Evolutionary conservation across 2,888 invertebrate species (phyloP).

Genomic region (Coecobrya sp.): DNA sequence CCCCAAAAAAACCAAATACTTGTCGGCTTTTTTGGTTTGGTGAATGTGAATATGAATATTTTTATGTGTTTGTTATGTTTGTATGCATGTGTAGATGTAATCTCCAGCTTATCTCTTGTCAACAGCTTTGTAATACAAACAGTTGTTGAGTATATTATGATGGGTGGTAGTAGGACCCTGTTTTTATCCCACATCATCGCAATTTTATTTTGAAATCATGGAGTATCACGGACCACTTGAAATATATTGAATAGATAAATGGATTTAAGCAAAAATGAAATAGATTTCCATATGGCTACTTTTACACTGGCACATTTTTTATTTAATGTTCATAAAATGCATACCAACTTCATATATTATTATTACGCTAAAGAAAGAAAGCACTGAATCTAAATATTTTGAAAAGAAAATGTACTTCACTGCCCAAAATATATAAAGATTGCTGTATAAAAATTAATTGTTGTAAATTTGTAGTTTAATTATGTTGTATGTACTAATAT

Average conservation of each 20-base stretch:
- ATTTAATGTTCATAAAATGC: neutral
- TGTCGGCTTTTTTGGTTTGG: slow-evolving; percentile 69
- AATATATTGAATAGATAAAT: neutral
- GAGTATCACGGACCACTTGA: neutral
- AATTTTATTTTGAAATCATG: neutral
- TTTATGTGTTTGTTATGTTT: slow-evolving; percentile 33
- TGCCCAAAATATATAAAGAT: neutral
- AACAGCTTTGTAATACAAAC: slow-evolving; percentile 80
- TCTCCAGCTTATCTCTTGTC: slow-evolving; percentile 82
- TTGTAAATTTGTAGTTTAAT: neutral
- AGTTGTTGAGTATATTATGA: slow-evolving; percentile 52
- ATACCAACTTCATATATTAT: neutral
- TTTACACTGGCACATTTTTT: neutral
- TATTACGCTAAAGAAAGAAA: neutral
- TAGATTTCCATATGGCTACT: neutral
- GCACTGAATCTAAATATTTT: slow-evolving; percentile 12
- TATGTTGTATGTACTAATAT: neutral
- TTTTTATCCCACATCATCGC: neutral
- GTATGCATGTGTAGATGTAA: slow-evolving; percentile 55
- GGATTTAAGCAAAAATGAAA: neutral
- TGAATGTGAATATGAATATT: slow-evolving; percentile 47
- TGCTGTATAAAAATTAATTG: neutral
- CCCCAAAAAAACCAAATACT: slow-evolving; percentile 33
- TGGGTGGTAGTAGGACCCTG: neutral
- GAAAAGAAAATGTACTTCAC: neutral